Conservation (phyloP, 1,140 invertebrate genomes). For the Paraescarpia echinospica region DNA sequence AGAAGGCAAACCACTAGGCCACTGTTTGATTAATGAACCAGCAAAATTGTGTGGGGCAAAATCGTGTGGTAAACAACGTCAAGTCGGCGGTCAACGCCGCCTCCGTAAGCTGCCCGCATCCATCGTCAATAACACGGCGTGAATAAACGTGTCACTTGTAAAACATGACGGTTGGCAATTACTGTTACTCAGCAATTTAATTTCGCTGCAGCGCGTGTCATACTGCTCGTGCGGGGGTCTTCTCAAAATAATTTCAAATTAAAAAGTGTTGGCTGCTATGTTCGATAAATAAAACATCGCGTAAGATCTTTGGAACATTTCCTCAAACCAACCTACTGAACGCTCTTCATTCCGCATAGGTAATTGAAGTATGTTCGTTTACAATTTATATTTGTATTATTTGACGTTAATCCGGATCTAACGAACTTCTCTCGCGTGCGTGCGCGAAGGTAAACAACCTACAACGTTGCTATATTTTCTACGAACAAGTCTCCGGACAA, state of each 20-base stretch:
- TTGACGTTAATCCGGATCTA: too few relatives aligned
- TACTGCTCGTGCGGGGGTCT: not conserved
- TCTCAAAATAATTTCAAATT: not conserved
- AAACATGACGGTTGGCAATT: not conserved
- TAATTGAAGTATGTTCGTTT: too few relatives aligned
- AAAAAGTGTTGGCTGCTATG: too few relatives aligned
- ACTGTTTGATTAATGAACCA: not conserved
- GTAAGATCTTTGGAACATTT: too few relatives aligned
- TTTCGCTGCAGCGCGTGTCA: not conserved
- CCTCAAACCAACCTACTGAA: too few relatives aligned
- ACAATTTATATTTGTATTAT: too few relatives aligned
- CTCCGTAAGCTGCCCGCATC: not conserved
- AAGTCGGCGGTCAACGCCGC: not conserved
- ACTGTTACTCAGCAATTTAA: not conserved
- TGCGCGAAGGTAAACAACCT: too few relatives aligned
- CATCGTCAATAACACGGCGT: not conserved
- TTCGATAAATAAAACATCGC: too few relatives aligned
- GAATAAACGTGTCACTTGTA: not conserved
- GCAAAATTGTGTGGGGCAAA: not conserved
- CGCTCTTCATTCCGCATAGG: too few relatives aligned
- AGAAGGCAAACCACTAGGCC: not conserved
- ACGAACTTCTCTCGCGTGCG: too few relatives aligned
- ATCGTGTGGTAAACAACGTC: not conserved
- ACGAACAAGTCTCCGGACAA: too few relatives aligned
- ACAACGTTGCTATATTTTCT: too few relatives aligned